Percentiles rank a stretch among this genome's conserved stretches.
These are phyloP conservation scores for Troglohyphantes excavatus DNA, from an alignment of 2,888 invertebrate genomes.

Conservation along the genomic window DNA sequence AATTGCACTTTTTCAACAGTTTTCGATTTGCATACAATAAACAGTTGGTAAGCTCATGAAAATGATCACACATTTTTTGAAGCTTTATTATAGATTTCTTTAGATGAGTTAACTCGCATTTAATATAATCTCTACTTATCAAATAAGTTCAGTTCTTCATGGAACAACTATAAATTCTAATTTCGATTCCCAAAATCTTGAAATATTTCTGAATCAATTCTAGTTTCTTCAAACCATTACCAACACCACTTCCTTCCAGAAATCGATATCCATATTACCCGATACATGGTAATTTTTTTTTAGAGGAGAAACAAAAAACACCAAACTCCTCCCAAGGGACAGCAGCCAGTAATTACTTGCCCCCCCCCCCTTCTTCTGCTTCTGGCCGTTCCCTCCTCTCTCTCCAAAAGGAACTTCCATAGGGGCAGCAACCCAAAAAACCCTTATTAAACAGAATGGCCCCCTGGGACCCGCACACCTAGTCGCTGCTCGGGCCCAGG, in stretches of 20 bases:
- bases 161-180: no score
- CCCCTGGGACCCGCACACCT: conserved; percentile 25
- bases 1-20: no score
- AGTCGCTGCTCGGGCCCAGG: conserved; percentile 16
- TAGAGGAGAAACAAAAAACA: neutral
- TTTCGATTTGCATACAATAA: no score
- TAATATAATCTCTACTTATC: no score
- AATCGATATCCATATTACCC: conserved; percentile 7
- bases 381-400: conserved; percentile 36
- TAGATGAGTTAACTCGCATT: no score
- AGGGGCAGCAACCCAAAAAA: conserved; percentile 2
- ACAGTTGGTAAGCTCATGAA: no score
- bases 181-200: no score
- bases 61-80: no score
- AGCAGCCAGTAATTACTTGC: conserved; percentile 44
- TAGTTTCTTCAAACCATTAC: neutral
- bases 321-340: neutral
- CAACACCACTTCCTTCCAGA: no score
- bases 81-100: no score
- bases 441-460: conserved; percentile 67
- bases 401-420: neutral
- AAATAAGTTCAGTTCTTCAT: no score
- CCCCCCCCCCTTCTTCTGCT: conserved; percentile 53
- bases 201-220: neutral
- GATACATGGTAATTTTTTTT: conserved; percentile 6